Evolutionary conservation across 2,888 invertebrate genomes (phyloP), one percentile per base, ranked within the genome.

Genomic region (Linnaemya tessellans): DNA sequence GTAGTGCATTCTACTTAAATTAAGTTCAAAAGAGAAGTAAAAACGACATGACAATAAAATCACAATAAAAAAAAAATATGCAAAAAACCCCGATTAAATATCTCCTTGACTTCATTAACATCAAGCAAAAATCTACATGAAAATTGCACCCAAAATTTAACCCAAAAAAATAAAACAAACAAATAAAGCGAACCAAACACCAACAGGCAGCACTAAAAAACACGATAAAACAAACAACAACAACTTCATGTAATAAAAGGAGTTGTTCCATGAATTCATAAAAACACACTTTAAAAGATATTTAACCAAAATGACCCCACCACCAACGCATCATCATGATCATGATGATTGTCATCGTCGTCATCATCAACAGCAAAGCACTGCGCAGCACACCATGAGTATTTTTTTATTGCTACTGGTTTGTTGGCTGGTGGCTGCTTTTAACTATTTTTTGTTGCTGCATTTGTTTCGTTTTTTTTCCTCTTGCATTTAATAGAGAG

Each of bases 21-120:
- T 56, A 41, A 71, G 30, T 20, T 41, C n/a, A 51, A 38, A 62
- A 51, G n/a, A n/a, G n/a, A 38, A 51, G 10, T n/a, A 35, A 70
- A 41, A 54, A 71, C 11, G 30, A 65, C n/a, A 13, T 62, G 51
- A 80, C 80, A 80, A 74, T 80, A 68, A 68, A 67, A 67, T 60
- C 73, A 60, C 20, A 20, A 60, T n/a, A n/a, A n/a, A n/a, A 60
- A 60, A 74, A 68, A 68, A 64, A 71, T 58, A 64, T 58, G 38
- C n/a, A 64, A 64, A 49, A 60, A 56, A 65, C 2, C 46, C 20
- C 71, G 70, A 68, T 78, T 67, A 68, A 84, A 80, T 51, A 54
- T 85, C 80, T 80, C 85, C 85, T 85, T 85, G 85, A 85, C 85
- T 85, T 85, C 82, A 85, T 85, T 85, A 85, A 75, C 85, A 71